Conservation (phyloP, 2,113 vertebrate species). For the Hymenochirus boettgeri region DNA sequence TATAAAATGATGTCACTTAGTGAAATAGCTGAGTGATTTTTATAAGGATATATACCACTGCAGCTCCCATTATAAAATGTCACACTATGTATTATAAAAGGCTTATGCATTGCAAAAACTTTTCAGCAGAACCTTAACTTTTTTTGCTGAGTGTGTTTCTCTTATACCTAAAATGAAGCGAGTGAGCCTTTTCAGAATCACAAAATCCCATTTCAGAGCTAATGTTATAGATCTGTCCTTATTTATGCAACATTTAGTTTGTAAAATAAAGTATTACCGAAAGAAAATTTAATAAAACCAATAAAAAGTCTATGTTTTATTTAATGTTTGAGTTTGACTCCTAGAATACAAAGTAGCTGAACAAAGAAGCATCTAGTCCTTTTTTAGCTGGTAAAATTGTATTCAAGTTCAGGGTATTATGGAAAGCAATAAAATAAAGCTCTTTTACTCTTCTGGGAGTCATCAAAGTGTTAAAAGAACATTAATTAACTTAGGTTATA, state of each 20-base stretch:
- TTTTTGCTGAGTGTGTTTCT: no score
- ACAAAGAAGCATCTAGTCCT: conserved; percentile 16
- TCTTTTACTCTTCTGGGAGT: conserved; percentile 25
- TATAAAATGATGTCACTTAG: no score
- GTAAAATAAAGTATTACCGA: neutral
- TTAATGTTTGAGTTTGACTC: neutral
- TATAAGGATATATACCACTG: no score
- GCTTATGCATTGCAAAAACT: no score
- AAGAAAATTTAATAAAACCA: neutral
- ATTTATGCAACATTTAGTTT: neutral
- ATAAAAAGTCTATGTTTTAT: neutral
- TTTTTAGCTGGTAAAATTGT: conserved; percentile 21
- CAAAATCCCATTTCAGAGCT: no score
- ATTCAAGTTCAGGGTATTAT: conserved; percentile 32
- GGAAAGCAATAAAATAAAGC: conserved; percentile 30
- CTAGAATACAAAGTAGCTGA: conserved; percentile 5
- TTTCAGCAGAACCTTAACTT: no score
- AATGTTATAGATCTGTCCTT: neutral
- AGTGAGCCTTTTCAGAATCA: no score
- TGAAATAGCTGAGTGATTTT: no score
- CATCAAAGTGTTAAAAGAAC: conserved; percentile 36
- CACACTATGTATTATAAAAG: no score
- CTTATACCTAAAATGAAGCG: no score
- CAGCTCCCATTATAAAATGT: no score
- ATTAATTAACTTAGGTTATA: conserved; percentile 38